Conservation (phyloP, 2,797 vertebrate genomes). For the Sebastes hubbsi region DNA sequence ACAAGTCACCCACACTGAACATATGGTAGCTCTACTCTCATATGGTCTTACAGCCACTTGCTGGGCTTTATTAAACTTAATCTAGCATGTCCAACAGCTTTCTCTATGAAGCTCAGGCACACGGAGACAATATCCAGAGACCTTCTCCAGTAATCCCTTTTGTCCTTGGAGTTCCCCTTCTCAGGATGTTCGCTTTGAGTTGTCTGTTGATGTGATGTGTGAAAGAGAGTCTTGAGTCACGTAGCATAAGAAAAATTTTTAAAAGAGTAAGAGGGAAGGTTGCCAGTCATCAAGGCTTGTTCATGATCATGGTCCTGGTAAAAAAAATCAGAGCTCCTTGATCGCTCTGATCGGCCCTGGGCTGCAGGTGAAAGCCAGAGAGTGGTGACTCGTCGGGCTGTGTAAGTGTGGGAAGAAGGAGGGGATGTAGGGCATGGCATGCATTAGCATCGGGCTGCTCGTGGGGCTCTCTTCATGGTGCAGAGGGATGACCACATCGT, state of each 20-base stretch:
- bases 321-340: slow-evolving; percentile 53
- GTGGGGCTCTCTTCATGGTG: slow-evolving; percentile 59
- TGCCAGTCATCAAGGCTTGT: neutral
- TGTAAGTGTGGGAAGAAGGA: slow-evolving; percentile 78
- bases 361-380: slow-evolving; percentile 35
- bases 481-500: slow-evolving; percentile 79
- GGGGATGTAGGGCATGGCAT: slow-evolving; percentile 80
- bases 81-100: neutral
- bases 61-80: neutral
- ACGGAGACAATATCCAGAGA: slow-evolving; percentile 3
- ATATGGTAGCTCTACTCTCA: neutral
- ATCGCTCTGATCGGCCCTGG: slow-evolving; percentile 16
- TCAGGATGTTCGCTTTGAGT: neutral
- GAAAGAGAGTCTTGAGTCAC: neutral
- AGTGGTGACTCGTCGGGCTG: slow-evolving; percentile 54
- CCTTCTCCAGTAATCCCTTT: neutral
- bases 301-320: neutral
- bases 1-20: neutral
- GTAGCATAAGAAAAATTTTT: neutral
- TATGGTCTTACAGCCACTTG: neutral
- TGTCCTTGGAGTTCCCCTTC: neutral
- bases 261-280: neutral
- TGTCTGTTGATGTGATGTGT: neutral
- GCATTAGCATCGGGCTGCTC: slow-evolving; percentile 76
- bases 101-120: slow-evolving; percentile 29